A percentile compares a stretch with the other conserved stretches of the same genome.
These are phyloP conservation scores for Papilio helenus DNA, from an alignment of 1,140 invertebrate species.

Conservation along the genomic window DNA sequence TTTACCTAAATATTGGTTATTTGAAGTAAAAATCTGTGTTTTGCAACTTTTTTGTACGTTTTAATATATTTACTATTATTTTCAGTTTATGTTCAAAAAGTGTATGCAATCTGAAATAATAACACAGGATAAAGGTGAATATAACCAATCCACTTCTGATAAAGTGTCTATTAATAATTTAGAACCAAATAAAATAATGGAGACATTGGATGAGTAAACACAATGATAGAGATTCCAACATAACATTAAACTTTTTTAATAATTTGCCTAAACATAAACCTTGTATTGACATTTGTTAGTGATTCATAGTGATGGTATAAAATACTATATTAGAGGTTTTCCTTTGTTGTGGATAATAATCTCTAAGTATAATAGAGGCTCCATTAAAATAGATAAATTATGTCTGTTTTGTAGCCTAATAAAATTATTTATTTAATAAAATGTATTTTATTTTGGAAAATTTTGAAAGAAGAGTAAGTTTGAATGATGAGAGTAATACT, in stretches of 20 bases:
- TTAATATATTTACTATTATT: slow-evolving; percentile 34
- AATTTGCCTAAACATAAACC: background rate
- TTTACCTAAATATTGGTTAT: background rate
- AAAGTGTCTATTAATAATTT: slow-evolving; percentile 1
- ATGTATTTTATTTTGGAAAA: background rate
- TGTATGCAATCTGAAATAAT: slow-evolving; percentile 54
- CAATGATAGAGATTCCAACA: background rate
- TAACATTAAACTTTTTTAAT: background rate
- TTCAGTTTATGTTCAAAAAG: slow-evolving; percentile 60
- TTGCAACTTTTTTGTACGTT: background rate
- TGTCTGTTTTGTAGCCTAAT: slow-evolving; percentile 5
- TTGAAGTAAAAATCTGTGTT: background rate
- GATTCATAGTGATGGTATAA: background rate
- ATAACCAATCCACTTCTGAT: slow-evolving; percentile 24
- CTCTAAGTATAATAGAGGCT: background rate
- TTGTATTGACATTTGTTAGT: background rate
- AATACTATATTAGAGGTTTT: background rate
- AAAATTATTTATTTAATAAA: background rate
- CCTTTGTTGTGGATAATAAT: background rate
- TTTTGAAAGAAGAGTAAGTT: background rate
- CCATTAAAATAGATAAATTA: background rate
- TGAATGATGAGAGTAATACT: too few relatives aligned
- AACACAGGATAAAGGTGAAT: slow-evolving; percentile 29
- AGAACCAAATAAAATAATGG: slow-evolving; percentile 26
- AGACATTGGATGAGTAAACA: slow-evolving; percentile 15